Conservation (phyloP, 2,113 vertebrate genomes). For the Ibidorhyncha struthersii region DNA sequence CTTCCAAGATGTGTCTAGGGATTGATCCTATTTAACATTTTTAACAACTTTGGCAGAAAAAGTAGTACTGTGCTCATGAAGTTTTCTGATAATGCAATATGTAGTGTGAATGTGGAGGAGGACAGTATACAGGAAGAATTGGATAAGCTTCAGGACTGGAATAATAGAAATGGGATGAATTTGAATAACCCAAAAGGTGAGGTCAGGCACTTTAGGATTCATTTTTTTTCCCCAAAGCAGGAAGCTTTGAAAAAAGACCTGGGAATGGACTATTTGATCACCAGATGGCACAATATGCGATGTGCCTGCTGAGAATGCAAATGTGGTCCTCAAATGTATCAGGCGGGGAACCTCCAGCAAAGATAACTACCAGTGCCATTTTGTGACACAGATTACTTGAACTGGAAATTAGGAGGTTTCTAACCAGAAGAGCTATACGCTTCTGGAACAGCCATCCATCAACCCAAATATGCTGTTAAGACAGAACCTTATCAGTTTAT, state of each 20-base stretch:
- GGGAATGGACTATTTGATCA: neutral
- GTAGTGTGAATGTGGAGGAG: constrained; percentile 66
- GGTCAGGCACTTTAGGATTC: constrained; percentile 15
- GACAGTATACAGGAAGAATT: constrained; percentile 44
- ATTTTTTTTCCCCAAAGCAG: neutral
- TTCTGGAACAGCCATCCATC: neutral
- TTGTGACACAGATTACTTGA: neutral
- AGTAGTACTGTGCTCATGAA: constrained; percentile 41
- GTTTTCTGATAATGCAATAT: constrained; percentile 67
- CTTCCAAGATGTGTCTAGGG: constrained; percentile 61
- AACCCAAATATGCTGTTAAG: neutral
- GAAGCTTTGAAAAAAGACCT: constrained; percentile 18
- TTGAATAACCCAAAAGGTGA: constrained; percentile 39
- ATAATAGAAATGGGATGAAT: constrained; percentile 49
- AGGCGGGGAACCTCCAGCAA: neutral
- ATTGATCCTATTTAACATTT: constrained; percentile 64
- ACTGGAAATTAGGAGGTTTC: neutral
- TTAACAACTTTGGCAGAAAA: constrained; percentile 66
- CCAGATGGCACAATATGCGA: neutral
- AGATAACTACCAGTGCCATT: neutral
- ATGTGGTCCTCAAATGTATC: neutral
- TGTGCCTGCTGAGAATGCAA: neutral
- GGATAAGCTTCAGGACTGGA: constrained; percentile 23
- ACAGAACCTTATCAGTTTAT: neutral
- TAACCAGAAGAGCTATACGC: neutral